Evolutionary conservation across 1,140 invertebrate genomes (phyloP).

Genomic region (Drosophila albomicans): DNA sequence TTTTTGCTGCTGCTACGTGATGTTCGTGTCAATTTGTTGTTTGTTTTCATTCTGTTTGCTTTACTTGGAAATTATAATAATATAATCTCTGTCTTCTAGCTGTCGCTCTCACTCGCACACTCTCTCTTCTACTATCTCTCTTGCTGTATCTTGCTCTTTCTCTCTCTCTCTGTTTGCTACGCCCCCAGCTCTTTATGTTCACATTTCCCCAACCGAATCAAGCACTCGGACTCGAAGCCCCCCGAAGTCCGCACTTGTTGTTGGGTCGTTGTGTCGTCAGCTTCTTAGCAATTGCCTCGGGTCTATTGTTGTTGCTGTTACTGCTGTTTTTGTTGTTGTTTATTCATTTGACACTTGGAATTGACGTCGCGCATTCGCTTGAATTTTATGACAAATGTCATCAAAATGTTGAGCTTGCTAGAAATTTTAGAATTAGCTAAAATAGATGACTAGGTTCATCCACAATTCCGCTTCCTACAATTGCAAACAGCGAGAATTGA

Average conservation of each 20-base stretch:
- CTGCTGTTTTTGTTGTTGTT: conserved; percentile 5
- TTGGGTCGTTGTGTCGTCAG: not conserved
- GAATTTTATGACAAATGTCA: conserved; percentile 51
- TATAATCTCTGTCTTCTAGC: conserved; percentile 71
- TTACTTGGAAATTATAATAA: conserved; percentile 83
- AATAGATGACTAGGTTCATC: conserved; percentile 7
- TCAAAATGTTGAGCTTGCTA: conserved; percentile 44
- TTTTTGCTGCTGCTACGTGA: conserved; percentile 61
- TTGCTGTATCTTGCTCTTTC: not conserved
- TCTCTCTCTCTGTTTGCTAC: conserved; percentile 5
- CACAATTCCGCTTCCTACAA: conserved; percentile 23
- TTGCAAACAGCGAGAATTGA: conserved; percentile 15
- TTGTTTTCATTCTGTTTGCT: conserved; percentile 75
- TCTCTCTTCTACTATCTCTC: not conserved
- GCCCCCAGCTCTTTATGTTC: conserved; percentile 14
- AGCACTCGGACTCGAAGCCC: conserved; percentile 17
- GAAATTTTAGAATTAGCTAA: conserved; percentile 31
- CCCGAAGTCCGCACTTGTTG: no score
- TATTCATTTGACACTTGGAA: conserved; percentile 55
- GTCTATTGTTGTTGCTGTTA: conserved; percentile 26
- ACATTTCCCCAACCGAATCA: conserved; percentile 36
- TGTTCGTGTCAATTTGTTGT: conserved; percentile 83
- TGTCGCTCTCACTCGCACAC: not conserved
- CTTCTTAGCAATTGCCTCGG: conserved; percentile 48
- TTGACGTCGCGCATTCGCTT: conserved; percentile 38